Percentiles rank a stretch among this genome's conserved stretches.
These are phyloP conservation scores for Cotesia glomerata DNA, from an alignment of 1,140 invertebrate genomes.

Conservation along the genomic window DNA sequence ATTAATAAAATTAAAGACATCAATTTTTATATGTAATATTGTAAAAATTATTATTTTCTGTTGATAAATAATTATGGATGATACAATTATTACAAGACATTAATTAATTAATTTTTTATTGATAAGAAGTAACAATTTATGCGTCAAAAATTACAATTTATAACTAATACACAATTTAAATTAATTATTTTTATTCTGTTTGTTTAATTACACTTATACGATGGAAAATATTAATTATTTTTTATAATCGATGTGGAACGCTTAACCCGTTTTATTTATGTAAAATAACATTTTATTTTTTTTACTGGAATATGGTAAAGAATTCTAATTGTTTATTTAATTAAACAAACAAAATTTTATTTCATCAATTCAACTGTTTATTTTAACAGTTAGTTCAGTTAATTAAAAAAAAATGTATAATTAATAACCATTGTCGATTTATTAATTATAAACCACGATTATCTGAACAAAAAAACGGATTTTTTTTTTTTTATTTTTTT, in stretches of 20 bases:
- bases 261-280: slow-evolving; percentile 19
- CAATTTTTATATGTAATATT: neutral
- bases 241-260: slow-evolving; percentile 31
- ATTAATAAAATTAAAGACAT: neutral
- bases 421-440: neutral
- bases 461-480: neutral
- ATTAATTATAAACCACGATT: neutral
- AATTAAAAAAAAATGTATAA: neutral
- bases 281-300: slow-evolving; percentile 21
- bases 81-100: slow-evolving; percentile 2
- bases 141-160: slow-evolving; percentile 41
- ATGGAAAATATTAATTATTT: neutral
- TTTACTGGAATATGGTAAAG: neutral
- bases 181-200: slow-evolving; percentile 28
- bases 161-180: slow-evolving; percentile 38
- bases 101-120: slow-evolving; percentile 41
- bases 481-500: slow-evolving; percentile 12
- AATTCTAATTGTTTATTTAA: neutral
- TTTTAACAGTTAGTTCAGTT: neutral
- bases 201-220: slow-evolving; percentile 37
- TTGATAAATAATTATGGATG: neutral
- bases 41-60: slow-evolving; percentile 25
- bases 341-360: neutral
- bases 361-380: neutral
- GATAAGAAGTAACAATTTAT: slow-evolving; percentile 49